These are phyloP conservation scores for Antitype chi DNA, from an alignment of 2,888 invertebrate genomes.

Conservation along the genomic window DNA sequence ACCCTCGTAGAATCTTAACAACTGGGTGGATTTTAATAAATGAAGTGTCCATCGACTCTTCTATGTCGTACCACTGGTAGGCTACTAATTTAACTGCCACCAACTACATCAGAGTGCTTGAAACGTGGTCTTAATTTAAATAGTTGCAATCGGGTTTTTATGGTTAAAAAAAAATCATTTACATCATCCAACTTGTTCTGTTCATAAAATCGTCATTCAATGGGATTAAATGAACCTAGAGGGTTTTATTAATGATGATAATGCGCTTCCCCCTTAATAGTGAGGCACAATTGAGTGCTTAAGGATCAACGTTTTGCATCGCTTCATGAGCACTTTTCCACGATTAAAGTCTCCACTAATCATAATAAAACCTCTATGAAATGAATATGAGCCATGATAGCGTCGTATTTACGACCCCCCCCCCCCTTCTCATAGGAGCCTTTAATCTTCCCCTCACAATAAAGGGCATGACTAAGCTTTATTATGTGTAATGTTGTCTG, in stretches of 20 bases:
- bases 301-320: neutral
- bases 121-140: neutral
- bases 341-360: constrained; percentile 10
- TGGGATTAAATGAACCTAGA: no score
- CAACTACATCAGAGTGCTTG: neutral
- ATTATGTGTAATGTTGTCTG: constrained; percentile 41
- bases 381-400: constrained; percentile 12
- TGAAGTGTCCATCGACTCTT: neutral
- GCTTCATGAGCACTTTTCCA: neutral
- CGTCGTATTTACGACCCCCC: constrained; percentile 11
- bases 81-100: no score
- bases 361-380: constrained; percentile 23
- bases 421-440: neutral
- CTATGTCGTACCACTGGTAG: neutral
- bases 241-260: no score
- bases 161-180: no score
- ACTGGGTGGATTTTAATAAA: neutral
- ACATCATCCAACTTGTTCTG: no score
- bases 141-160: neutral
- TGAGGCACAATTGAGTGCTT: no score
- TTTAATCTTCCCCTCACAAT: constrained; percentile 42
- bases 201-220: no score
- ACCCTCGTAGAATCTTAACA: neutral
- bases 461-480: constrained; percentile 6
- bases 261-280: no score